These are phyloP conservation scores for Cryptotermes secundus DNA, from an alignment of 1,140 invertebrate species.

Conservation along the genomic window DNA sequence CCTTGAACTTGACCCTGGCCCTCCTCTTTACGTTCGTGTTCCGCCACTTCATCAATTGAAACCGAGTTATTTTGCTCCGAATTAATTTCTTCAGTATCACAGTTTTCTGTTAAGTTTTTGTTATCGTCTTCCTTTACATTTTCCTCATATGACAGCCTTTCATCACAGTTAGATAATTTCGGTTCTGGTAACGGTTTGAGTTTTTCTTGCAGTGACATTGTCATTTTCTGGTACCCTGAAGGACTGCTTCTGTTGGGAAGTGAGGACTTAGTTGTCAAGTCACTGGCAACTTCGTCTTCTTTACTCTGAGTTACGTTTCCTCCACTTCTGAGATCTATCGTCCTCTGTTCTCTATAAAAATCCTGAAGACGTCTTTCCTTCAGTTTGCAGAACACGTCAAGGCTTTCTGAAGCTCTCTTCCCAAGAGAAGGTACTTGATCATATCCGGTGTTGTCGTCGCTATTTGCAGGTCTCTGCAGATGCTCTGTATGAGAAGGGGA, in stretches of 20 bases:
- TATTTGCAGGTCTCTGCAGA: neutral
- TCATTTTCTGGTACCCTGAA: neutral
- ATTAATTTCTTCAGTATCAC: neutral
- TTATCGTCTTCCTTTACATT: neutral
- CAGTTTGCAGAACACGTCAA: neutral
- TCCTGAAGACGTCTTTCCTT: neutral
- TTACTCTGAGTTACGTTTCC: neutral
- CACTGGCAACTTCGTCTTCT: neutral
- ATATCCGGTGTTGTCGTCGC: neutral
- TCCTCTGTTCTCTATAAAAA: neutral
- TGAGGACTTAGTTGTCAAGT: neutral
- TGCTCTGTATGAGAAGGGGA: neutral
- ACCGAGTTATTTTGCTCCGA: neutral
- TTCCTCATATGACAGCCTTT: neutral
- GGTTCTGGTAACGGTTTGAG: neutral
- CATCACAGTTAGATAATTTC: neutral
- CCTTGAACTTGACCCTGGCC: neutral
- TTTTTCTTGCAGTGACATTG: neutral
- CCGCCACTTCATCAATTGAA: neutral
- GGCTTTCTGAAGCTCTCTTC: neutral
- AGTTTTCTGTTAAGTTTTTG: neutral
- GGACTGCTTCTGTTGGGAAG: constrained; percentile 1
- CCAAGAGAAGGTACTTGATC: neutral
- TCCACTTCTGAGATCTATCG: neutral
- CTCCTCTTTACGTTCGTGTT: neutral